A percentile compares a stretch with the other conserved stretches of the same genome.
phyloP scores from a whole-genome alignment of 2,888 invertebrate species.

The Elmis aenea region DNA sequence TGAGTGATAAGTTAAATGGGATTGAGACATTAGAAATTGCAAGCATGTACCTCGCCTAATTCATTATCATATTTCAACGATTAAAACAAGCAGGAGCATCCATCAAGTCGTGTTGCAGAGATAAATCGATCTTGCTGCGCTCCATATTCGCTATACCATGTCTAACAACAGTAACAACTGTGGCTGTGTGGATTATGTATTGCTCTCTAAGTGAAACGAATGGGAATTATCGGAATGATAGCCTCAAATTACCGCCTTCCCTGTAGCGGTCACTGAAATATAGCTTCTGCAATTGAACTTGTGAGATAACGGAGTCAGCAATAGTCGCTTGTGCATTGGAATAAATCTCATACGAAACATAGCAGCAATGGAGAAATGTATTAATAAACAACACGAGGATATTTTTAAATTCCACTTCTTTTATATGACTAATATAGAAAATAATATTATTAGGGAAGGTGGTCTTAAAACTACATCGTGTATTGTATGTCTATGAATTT shows the following conservation, averaged over 20 bases:
- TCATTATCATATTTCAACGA: conserved; percentile 25
- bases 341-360: no score
- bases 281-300: conserved; percentile 9
- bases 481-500: no score
- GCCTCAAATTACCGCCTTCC: conserved; percentile 14
- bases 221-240: conserved; percentile 15
- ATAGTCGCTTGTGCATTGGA: conserved; percentile 4
- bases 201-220: conserved; percentile 8
- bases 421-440: no score
- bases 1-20: conserved; percentile 8
- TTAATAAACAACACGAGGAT: no score
- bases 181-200: conserved; percentile 8
- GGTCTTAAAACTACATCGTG: no score
- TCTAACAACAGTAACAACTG: conserved; percentile 14
- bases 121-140: conserved; percentile 17
- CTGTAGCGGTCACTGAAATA: conserved; percentile 9
- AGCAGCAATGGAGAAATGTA: no score
- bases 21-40: conserved; percentile 25
- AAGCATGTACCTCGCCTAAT: conserved; percentile 19
- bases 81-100: conserved; percentile 15
- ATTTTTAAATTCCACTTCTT: no score
- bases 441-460: no score
- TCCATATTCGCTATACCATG: conserved; percentile 18
- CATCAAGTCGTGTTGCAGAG: conserved; percentile 10
- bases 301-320: conserved; percentile 5